phyloP scores from a whole-genome alignment of 1,140 invertebrate genomes.

The Coelopa frigida region DNA sequence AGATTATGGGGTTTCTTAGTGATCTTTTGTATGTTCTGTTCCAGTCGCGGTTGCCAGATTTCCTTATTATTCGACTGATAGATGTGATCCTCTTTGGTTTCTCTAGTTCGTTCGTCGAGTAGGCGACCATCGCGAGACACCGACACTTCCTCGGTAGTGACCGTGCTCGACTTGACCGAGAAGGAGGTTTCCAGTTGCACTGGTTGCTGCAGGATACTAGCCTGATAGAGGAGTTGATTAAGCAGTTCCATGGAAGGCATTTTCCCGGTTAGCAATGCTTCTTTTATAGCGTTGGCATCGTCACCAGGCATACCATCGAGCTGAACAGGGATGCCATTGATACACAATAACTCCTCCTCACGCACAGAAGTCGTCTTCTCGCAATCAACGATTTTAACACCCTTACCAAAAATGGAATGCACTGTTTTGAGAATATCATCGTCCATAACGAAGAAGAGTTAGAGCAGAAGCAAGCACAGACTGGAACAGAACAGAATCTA shows the following conservation, averaged over 20 bases:
- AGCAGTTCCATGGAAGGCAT: constrained; percentile 65
- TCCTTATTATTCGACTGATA: constrained; percentile 62
- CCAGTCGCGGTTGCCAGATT: constrained; percentile 56
- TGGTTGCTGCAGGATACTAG: constrained; percentile 60
- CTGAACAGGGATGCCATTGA: constrained; percentile 65
- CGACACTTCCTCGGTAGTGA: constrained; percentile 66
- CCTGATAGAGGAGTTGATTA: constrained; percentile 62
- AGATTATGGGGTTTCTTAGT: too few relatives aligned
- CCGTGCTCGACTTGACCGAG: constrained; percentile 64
- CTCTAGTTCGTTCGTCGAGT: constrained; percentile 62
- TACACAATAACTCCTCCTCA: constrained; percentile 66
- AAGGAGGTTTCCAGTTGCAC: constrained; percentile 66
- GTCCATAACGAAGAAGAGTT: too few relatives aligned
- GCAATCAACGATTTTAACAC: constrained; percentile 67
- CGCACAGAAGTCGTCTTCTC: constrained; percentile 65
- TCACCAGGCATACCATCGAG: constrained; percentile 50
- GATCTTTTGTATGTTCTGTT: too few relatives aligned
- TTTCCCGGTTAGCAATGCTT: constrained; percentile 62
- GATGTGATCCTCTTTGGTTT: constrained; percentile 66
- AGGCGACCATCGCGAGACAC: constrained; percentile 61
- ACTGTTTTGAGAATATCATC: constrained; percentile 73
- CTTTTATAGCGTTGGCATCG: constrained; percentile 62
- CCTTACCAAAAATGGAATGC: constrained; percentile 67
- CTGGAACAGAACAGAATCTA: too few relatives aligned
- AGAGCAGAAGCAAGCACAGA: too few relatives aligned